Conservation (phyloP, 2,113 vertebrate genomes). For the Agapornis roseicollis region DNA sequence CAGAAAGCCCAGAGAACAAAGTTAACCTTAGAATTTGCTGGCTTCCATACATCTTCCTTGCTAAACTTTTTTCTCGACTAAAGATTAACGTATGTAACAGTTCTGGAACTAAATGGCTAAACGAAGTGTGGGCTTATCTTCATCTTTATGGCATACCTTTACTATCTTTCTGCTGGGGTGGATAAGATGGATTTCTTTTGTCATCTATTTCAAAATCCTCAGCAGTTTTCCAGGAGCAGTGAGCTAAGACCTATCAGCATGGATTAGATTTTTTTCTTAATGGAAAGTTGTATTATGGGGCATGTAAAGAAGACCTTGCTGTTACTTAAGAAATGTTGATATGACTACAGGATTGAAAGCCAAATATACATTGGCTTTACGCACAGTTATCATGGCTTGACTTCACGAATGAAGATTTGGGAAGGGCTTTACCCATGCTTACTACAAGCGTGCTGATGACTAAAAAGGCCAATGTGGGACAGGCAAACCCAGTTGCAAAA, state of each 20-base stretch:
- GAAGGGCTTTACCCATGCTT: too few relatives aligned
- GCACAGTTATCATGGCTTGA: too few relatives aligned
- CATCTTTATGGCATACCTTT: not conserved
- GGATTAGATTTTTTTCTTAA: not conserved
- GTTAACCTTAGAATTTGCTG: not conserved
- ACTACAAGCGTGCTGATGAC: too few relatives aligned
- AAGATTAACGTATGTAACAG: not conserved
- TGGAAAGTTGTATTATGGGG: not conserved
- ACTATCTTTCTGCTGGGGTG: not conserved
- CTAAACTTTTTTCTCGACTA: not conserved
- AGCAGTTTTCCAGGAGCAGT: not conserved
- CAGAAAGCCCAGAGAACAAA: not conserved
- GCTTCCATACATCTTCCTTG: not conserved
- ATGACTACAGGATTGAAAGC: not conserved
- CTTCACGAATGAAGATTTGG: too few relatives aligned
- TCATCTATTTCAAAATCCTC: not conserved
- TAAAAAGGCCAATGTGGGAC: too few relatives aligned
- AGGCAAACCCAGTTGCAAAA: too few relatives aligned
- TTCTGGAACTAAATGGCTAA: not conserved
- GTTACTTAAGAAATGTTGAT: not conserved
- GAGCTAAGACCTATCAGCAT: not conserved
- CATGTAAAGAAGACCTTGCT: not conserved
- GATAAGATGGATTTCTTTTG: not conserved
- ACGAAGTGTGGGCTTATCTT: not conserved
- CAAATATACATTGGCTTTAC: not conserved